Conservation (phyloP, 64 coral and sea anemone species). For the Stichodactyla helianthus region DNA sequence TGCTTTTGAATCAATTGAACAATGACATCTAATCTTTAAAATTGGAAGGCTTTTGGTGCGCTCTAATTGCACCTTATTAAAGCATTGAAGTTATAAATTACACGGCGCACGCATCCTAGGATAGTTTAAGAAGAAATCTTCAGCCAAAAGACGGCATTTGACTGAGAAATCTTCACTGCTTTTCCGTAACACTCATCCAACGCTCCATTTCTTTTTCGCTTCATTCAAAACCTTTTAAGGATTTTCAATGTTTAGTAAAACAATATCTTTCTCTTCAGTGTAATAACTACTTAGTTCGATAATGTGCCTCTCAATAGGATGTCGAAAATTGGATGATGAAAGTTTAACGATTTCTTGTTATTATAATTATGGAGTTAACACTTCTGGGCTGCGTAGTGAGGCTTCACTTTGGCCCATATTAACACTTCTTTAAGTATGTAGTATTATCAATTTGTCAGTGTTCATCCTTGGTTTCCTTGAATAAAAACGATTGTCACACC, state of each 20-base stretch:
- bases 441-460: background rate
- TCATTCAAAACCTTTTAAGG: background rate
- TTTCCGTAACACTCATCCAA: background rate
- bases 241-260: background rate
- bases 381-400: background rate
- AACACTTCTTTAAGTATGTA: background rate
- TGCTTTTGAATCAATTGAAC: background rate
- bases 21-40: background rate
- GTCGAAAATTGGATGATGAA: constrained; percentile 2
- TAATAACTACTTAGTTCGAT: background rate
- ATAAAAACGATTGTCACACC: background rate
- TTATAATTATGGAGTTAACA: background rate
- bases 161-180: background rate
- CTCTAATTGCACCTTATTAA: background rate
- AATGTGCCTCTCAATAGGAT: background rate
- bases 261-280: background rate
- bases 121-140: too few relatives aligned
- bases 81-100: background rate
- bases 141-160: too few relatives aligned
- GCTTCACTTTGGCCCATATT: background rate
- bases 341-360: constrained; percentile 10
- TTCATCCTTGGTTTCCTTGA: background rate
- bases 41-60: background rate
- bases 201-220: background rate
- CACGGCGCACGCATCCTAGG: too few relatives aligned